These are phyloP conservation scores for Metopia argyrocephala DNA, from an alignment of 2,888 invertebrate genomes.

Conservation along the genomic window DNA sequence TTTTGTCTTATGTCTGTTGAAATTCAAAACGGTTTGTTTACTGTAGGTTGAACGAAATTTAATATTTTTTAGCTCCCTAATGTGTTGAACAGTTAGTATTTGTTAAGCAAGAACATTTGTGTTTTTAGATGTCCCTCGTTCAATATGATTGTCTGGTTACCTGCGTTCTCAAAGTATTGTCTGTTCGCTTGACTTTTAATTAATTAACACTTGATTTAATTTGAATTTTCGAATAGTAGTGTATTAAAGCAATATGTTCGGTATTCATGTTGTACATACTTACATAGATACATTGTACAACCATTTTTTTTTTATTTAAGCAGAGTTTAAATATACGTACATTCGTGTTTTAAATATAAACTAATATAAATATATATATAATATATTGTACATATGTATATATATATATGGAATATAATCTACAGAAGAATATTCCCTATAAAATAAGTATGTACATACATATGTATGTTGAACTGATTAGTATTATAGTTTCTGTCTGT, in stretches of 20 bases:
- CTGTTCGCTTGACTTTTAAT: constrained; percentile 32
- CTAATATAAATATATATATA: background rate
- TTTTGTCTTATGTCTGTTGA: background rate
- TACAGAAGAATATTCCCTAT: too few relatives aligned
- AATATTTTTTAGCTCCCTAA: constrained; percentile 45
- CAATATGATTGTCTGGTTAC: background rate
- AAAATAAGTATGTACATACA: too few relatives aligned
- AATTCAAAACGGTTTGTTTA: constrained; percentile 30
- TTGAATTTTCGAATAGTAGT: constrained; percentile 1
- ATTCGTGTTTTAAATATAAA: too few relatives aligned
- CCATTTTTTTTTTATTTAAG: background rate
- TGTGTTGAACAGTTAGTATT: constrained; percentile 14
- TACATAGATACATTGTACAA: too few relatives aligned
- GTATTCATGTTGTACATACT: too few relatives aligned
- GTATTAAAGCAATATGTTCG: background rate
- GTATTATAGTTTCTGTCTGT: too few relatives aligned
- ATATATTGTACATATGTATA: background rate
- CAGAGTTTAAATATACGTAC: background rate
- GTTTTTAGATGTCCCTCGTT: background rate
- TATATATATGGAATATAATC: background rate
- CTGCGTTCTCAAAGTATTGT: background rate
- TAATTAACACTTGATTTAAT: constrained; percentile 51
- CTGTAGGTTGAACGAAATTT: constrained; percentile 31
- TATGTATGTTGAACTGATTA: too few relatives aligned
- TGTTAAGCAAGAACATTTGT: constrained; percentile 22